Evolutionary conservation across 2,888 invertebrate genomes (phyloP).

Genomic region (Napeogenes sylphis): DNA sequence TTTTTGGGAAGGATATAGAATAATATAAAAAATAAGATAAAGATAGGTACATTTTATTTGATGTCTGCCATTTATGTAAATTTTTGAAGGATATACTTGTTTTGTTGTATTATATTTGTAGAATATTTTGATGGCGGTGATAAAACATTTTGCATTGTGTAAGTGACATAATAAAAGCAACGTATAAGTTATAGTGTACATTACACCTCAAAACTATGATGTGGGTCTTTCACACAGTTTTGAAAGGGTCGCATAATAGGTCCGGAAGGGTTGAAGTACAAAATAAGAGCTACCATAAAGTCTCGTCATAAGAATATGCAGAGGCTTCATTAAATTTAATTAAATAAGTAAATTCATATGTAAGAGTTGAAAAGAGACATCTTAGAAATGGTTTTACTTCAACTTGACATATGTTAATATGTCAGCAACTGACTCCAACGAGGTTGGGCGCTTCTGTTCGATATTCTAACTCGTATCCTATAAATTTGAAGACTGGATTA

Average conservation of each 20-base stretch:
- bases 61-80: no score
- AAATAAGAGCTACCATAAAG: background rate
- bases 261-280: background rate
- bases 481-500: constrained; percentile 50
- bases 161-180: background rate
- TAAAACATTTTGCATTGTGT: constrained; percentile 3
- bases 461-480: constrained; percentile 32
- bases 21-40: no score
- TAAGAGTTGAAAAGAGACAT: background rate
- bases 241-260: constrained; percentile 1
- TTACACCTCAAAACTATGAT: constrained; percentile 5
- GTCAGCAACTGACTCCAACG: constrained; percentile 14
- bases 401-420: background rate
- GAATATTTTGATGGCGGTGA: background rate
- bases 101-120: background rate
- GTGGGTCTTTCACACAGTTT: constrained; percentile 2
- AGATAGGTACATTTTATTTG: no score
- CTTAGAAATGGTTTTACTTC: background rate
- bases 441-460: no score
- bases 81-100: background rate
- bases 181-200: background rate
- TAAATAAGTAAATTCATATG: constrained; percentile 3
- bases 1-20: background rate
- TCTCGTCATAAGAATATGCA: background rate
- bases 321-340: background rate